A percentile compares a stretch with the other conserved stretches of the same genome.
Conservation (phyloP, 2,888 invertebrate genomes). For the Ephialtes manifestator region DNA sequence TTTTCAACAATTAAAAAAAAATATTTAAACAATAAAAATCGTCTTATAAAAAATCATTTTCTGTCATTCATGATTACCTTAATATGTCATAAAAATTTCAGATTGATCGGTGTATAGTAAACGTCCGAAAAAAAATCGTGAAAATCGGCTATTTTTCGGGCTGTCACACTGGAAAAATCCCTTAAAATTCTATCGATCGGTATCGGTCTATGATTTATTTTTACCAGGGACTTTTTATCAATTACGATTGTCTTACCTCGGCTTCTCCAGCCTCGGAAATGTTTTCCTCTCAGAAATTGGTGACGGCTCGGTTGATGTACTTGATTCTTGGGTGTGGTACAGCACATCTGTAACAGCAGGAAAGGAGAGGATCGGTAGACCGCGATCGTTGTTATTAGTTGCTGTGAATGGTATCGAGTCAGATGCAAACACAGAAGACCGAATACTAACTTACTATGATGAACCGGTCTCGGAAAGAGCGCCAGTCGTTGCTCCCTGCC, state of each 20-base stretch:
- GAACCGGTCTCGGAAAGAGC: conserved; percentile 87
- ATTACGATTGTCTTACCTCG: conserved; percentile 77
- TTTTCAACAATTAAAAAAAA: too few species aligned
- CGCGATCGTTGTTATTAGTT: conserved; percentile 64
- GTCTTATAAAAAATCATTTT: too few species aligned
- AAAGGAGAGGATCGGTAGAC: conserved; percentile 62
- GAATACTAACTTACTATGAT: conserved; percentile 89
- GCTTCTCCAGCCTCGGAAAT: conserved; percentile 84
- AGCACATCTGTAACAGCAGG: conserved; percentile 82
- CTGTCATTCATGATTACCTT: too few species aligned
- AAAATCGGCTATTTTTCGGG: too few species aligned
- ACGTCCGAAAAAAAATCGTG: too few species aligned
- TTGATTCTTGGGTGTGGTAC: conserved; percentile 87
- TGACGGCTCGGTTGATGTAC: conserved; percentile 87
- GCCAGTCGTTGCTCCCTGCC: conserved; percentile 86
- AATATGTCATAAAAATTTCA: too few species aligned
- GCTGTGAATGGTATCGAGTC: conserved; percentile 41
- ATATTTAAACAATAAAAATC: too few species aligned
- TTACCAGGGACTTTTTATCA: too few species aligned
- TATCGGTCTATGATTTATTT: too few species aligned
- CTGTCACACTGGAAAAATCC: too few species aligned
- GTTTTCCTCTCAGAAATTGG: conserved; percentile 87
- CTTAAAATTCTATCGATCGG: too few species aligned
- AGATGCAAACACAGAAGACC: conserved; percentile 83
- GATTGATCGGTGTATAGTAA: too few species aligned